Evolutionary conservation across 2,888 invertebrate genomes (phyloP).

Genomic region (Alloscopus bannaensis): DNA sequence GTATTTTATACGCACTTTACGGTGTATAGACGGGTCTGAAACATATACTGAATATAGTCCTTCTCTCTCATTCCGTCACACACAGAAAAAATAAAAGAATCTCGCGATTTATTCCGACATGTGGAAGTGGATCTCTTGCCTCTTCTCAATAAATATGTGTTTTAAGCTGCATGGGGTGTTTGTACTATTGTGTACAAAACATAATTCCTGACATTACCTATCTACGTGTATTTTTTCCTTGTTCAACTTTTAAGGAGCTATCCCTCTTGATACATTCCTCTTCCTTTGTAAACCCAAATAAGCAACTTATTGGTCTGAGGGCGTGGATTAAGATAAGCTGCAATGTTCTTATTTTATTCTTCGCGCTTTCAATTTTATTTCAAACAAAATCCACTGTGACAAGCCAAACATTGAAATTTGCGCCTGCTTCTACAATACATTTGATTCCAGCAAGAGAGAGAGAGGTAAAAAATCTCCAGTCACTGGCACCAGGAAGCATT

Average conservation of each 20-base stretch:
- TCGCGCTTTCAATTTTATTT: slow-evolving; percentile 42
- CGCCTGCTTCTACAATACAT: slow-evolving; percentile 1
- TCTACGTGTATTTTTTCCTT: no score
- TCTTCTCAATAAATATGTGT: slow-evolving; percentile 32
- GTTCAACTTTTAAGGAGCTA: neutral
- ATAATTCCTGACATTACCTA: slow-evolving; percentile 1
- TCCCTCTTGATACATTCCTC: neutral
- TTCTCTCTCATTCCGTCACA: slow-evolving; percentile 11
- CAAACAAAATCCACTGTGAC: slow-evolving; percentile 42
- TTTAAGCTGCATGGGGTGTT: neutral
- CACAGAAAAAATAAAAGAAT: no score
- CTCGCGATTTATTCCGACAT: slow-evolving; percentile 34
- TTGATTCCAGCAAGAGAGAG: slow-evolving; percentile 1
- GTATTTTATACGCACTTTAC: no score
- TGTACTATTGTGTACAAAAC: no score
- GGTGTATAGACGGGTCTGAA: no score
- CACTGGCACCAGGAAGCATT: neutral
- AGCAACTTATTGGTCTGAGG: slow-evolving; percentile 53
- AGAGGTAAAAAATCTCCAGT: neutral
- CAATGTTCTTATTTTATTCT: slow-evolving; percentile 27
- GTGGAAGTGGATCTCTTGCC: slow-evolving; percentile 22
- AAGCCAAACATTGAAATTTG: slow-evolving; percentile 42
- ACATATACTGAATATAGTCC: slow-evolving; percentile 35
- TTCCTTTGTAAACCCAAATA: slow-evolving; percentile 32
- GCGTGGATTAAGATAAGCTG: slow-evolving; percentile 55